Percentiles rank a stretch among this genome's conserved stretches.
These are phyloP conservation scores for Melieria omissa DNA, from an alignment of 2,888 invertebrate species.

Conservation along the genomic window DNA sequence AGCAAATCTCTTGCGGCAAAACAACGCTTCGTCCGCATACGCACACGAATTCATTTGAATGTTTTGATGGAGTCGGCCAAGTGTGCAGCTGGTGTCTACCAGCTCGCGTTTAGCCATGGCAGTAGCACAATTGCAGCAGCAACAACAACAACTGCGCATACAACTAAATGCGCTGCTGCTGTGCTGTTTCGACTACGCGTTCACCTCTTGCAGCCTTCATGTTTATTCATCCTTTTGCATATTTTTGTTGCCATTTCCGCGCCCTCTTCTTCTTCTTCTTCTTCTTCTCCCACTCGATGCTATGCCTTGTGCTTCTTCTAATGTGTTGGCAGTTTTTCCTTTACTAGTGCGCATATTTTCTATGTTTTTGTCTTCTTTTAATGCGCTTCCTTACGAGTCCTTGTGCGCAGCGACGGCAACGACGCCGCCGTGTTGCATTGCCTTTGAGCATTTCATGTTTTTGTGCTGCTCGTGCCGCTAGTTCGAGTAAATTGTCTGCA, in stretches of 20 bases:
- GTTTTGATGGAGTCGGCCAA: too few relatives aligned
- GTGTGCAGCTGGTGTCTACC: too few relatives aligned
- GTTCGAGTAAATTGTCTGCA: slow-evolving; percentile 15
- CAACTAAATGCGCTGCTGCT: neutral
- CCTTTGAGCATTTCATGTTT: neutral
- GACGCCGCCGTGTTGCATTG: neutral
- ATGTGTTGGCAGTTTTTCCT: too few relatives aligned
- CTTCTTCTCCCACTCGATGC: too few relatives aligned
- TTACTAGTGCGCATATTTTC: neutral
- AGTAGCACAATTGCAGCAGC: neutral
- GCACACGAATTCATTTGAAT: neutral
- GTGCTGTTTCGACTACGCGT: neutral
- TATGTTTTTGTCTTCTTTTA: neutral
- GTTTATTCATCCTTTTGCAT: slow-evolving; percentile 12
- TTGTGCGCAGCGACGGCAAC: neutral
- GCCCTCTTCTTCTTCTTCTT: too few relatives aligned
- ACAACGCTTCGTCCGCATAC: neutral
- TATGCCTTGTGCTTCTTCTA: too few relatives aligned
- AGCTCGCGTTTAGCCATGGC: too few relatives aligned
- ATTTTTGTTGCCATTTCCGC: neutral
- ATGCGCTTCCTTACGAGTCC: neutral
- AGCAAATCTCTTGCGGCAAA: slow-evolving; percentile 8
- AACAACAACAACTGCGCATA: neutral
- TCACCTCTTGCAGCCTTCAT: neutral
- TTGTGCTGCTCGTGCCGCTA: neutral